Percentiles rank a stretch among this genome's conserved stretches.
Evolutionary conservation across 2,113 vertebrate genomes (phyloP).

Genomic region (Recurvirostra avosetta): DNA sequence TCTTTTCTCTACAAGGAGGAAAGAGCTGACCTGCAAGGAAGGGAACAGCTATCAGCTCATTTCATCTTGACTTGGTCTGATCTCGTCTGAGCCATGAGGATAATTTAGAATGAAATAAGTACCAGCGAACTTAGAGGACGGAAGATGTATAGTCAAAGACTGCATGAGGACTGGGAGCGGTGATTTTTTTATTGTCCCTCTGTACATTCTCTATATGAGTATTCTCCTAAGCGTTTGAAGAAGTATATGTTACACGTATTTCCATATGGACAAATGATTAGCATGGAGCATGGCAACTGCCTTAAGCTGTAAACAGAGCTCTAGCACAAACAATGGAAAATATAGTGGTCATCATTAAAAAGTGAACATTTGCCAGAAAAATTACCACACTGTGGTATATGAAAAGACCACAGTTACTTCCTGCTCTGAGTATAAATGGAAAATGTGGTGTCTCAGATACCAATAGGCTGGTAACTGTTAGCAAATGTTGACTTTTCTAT

Average conservation of each 20-base stretch:
- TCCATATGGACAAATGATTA: background rate
- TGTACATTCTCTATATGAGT: background rate
- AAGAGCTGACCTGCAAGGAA: background rate
- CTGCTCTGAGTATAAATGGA: conserved; percentile 43
- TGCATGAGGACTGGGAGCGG: background rate
- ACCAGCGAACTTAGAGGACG: background rate
- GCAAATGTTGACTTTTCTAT: conserved; percentile 41
- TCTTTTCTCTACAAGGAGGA: background rate
- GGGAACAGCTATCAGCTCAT: background rate
- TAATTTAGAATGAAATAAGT: background rate
- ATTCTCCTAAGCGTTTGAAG: background rate
- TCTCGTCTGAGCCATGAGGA: background rate
- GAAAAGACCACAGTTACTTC: conserved; percentile 44
- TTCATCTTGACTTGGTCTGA: background rate
- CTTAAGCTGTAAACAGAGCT: conserved; percentile 2
- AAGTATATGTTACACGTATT: background rate
- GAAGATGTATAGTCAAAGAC: background rate
- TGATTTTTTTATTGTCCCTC: background rate
- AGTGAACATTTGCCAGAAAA: conserved; percentile 7
- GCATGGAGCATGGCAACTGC: background rate
- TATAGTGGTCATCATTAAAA: conserved; percentile 3
- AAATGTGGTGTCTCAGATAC: conserved; percentile 26
- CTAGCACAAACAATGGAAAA: conserved; percentile 32
- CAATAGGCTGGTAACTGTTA: conserved; percentile 23
- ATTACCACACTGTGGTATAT: background rate